Evolutionary conservation across 2,888 invertebrate genomes (phyloP).

Genomic region (Lutraria lutraria): DNA sequence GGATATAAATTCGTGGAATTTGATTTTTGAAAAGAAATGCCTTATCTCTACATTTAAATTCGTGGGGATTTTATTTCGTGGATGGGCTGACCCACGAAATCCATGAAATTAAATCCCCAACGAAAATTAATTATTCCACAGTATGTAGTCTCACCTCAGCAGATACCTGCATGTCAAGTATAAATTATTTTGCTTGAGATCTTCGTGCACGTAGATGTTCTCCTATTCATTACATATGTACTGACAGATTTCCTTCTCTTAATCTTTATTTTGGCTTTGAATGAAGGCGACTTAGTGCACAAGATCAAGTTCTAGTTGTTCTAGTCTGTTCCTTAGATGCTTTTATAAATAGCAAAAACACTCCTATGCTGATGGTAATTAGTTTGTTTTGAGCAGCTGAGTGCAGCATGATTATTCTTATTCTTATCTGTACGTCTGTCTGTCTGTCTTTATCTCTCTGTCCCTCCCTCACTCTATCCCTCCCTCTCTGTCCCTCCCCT

Average conservation of each 20-base stretch:
- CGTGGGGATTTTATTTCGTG: no score
- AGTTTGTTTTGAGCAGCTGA: not conserved
- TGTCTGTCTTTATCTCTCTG: no score
- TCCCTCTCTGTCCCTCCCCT: no score
- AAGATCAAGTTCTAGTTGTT: not conserved
- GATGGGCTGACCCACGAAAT: no score
- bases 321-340: not conserved
- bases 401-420: not conserved
- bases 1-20: no score
- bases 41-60: no score
- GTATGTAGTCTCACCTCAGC: not conserved
- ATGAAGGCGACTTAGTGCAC: not conserved
- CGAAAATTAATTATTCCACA: no score
- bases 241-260: not conserved
- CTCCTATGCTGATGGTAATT: not conserved
- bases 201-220: not conserved
- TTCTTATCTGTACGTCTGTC: no score
- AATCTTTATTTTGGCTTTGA: constrained; percentile 8
- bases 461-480: no score
- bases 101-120: no score
- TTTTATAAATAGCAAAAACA: not conserved
- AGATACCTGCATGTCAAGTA: not conserved
- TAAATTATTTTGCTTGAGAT: not conserved
- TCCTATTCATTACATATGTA: not conserved
- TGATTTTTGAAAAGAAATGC: no score